These are phyloP conservation scores for Salpingus planirostris DNA, from an alignment of 2,888 invertebrate genomes.

Conservation along the genomic window DNA sequence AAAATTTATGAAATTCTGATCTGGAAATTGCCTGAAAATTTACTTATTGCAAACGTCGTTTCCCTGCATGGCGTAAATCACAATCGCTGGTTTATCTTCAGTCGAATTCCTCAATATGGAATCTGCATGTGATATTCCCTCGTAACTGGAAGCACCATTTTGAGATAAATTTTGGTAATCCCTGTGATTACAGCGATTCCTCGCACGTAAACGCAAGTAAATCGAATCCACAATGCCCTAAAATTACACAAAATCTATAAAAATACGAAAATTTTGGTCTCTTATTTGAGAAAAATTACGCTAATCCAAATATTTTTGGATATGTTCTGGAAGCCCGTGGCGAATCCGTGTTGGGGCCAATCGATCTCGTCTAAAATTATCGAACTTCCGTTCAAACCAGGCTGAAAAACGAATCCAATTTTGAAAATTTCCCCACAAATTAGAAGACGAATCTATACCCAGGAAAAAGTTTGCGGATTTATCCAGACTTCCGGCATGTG, in stretches of 20 bases:
- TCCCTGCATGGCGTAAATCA: slow-evolving; percentile 42
- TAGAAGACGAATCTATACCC: slow-evolving; percentile 19
- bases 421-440: background rate
- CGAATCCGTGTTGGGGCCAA: slow-evolving; percentile 44
- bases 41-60: slow-evolving; percentile 48
- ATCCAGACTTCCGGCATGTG: slow-evolving; percentile 43
- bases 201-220: slow-evolving; percentile 32
- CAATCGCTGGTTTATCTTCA: slow-evolving; percentile 39
- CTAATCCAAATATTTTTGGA: slow-evolving; percentile 27
- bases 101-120: slow-evolving; percentile 35
- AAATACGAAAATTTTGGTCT: too few species aligned
- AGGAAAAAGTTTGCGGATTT: slow-evolving; percentile 32
- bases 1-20: too few species aligned
- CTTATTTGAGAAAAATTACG: too few species aligned
- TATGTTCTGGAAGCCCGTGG: slow-evolving; percentile 37
- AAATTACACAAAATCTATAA: too few species aligned
- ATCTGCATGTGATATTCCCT: slow-evolving; percentile 21
- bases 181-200: slow-evolving; percentile 43
- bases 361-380: slow-evolving; percentile 44
- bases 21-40: too few species aligned
- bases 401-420: slow-evolving; percentile 11
- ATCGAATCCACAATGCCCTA: slow-evolving; percentile 30
- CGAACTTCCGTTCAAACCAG: slow-evolving; percentile 31
- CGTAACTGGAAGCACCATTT: slow-evolving; percentile 37
- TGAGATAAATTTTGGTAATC: slow-evolving; percentile 45